Base-by-base conservation (phyloP, 2,888 invertebrate genomes). In the Catocala fraxini region DNA sequence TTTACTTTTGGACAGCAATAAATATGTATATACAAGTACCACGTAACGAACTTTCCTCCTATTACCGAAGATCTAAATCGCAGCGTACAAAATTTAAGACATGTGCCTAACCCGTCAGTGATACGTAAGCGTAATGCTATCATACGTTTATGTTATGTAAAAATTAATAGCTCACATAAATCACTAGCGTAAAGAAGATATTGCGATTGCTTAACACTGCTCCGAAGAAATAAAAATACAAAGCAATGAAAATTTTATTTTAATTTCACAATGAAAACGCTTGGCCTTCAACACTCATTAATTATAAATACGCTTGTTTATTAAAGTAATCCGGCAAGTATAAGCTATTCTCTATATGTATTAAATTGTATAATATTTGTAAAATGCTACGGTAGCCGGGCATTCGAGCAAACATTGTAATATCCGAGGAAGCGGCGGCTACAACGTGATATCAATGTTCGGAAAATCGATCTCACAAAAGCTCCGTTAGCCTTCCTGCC, bases 221-320 rank as follows among this genome's bases (percentile, higher is more conserved):
- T 39, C 1, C 7, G 35, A 2, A 39, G 35, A 39, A 39, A 39
- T 39, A 39, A 39, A 6, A 39, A 39, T 39, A 45, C 15, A 15
- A 46, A 9, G 15, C 15, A 46, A 15, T 46, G 25, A 46, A 46
- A 13, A 15, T 25, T 7, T 46, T 2, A 10, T 15, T 45, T 45
- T 6, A 45, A 45, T 46, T 46, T 46, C 10, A 15, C 7, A 46
- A 15, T 46, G 15, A 46, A 46, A 46, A 9, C 15, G 6, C 12
- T 45, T 45, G 45, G 45, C n/a, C 48, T 12, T 6, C n/a, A n/a
- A 11, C 46, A 11, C n/a, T 48, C 11, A 48, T 48, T 48, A 48
- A 48, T n/a, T 48, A 34, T 34, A 34, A 33, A 34, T 25, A 12
- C 10, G 25, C 48, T 48, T 48, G 34, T 48, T 34, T 48, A 48